Conservation (phyloP, 2,797 vertebrate genomes). For the Mormyrops attenuatus region DNA sequence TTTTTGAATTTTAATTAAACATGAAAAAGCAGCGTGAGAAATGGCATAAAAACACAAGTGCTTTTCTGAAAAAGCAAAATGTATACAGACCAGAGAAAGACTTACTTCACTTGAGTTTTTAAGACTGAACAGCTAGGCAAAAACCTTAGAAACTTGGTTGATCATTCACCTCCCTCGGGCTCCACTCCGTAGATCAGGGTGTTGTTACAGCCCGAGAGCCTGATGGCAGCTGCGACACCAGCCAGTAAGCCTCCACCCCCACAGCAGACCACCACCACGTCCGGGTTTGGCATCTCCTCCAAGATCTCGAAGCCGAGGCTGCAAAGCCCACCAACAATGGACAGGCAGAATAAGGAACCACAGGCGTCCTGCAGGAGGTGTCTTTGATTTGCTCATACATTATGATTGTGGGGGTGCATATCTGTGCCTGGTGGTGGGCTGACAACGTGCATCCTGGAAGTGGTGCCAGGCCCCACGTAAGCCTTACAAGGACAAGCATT, state of each 20-base stretch:
- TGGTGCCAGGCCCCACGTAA: not conserved
- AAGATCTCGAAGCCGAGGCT: conserved; percentile 67
- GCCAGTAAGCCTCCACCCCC: conserved; percentile 67
- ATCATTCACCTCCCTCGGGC: conserved; percentile 61
- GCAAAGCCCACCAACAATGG: not conserved
- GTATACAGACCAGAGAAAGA: not conserved
- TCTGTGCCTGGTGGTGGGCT: not conserved
- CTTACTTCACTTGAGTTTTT: not conserved
- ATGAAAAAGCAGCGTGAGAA: not conserved
- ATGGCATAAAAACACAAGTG: not conserved
- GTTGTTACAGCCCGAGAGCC: conserved; percentile 56
- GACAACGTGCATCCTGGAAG: not conserved
- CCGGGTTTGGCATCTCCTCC: conserved; percentile 54
- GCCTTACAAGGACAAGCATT: not conserved
- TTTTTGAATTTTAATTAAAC: not conserved
- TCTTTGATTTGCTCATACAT: not conserved
- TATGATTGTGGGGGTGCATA: not conserved
- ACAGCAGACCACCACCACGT: conserved; percentile 68
- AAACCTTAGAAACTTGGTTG: not conserved
- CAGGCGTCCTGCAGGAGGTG: not conserved
- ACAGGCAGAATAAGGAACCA: not conserved
- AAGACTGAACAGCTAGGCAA: not conserved
- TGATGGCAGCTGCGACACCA: conserved; percentile 62
- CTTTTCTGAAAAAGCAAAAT: not conserved
- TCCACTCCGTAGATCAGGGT: conserved; percentile 69